Percentiles rank a stretch among this genome's conserved stretches.
Evolutionary conservation across 1,140 invertebrate species (phyloP).

Genomic region (Ceratina australensis): DNA sequence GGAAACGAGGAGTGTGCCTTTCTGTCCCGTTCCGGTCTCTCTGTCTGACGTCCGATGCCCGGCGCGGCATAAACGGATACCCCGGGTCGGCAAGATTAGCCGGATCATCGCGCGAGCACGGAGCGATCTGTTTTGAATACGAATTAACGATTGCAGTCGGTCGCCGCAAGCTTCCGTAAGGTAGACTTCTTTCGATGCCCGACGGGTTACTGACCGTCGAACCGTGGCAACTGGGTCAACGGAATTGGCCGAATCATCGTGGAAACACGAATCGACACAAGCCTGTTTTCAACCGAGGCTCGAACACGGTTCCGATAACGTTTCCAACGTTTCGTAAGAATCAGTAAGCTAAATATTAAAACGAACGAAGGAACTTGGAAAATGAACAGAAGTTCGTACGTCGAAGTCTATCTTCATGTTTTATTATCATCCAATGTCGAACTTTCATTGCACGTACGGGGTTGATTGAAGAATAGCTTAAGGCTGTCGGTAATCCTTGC

Average conservation of each 20-base stretch:
- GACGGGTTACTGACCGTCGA: background rate
- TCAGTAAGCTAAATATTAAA: too few species aligned
- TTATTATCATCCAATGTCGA: background rate
- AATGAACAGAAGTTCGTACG: too few species aligned
- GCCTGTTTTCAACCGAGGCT: background rate
- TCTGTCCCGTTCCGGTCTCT: constrained; percentile 34
- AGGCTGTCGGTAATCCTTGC: constrained; percentile 21
- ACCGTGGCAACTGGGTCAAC: constrained; percentile 25
- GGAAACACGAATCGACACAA: constrained; percentile 22
- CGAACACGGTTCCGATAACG: background rate
- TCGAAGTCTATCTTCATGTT: background rate
- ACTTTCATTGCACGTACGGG: constrained; percentile 9
- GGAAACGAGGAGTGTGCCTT: constrained; percentile 54
- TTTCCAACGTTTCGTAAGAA: background rate
- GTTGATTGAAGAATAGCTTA: constrained; percentile 31
- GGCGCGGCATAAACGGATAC: constrained; percentile 36
- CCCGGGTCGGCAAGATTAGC: constrained; percentile 57
- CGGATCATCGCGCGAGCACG: constrained; percentile 53
- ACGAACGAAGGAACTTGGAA: too few species aligned
- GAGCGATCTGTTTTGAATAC: constrained; percentile 57
- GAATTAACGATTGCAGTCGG: constrained; percentile 37
- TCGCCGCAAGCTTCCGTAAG: background rate
- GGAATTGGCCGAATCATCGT: constrained; percentile 37
- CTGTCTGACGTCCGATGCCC: background rate
- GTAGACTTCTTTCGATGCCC: constrained; percentile 6